Percentiles rank a stretch among this genome's conserved stretches.
phyloP scores from a whole-genome alignment of 2,888 invertebrate genomes.

The Allophyes oxyacanthae region DNA sequence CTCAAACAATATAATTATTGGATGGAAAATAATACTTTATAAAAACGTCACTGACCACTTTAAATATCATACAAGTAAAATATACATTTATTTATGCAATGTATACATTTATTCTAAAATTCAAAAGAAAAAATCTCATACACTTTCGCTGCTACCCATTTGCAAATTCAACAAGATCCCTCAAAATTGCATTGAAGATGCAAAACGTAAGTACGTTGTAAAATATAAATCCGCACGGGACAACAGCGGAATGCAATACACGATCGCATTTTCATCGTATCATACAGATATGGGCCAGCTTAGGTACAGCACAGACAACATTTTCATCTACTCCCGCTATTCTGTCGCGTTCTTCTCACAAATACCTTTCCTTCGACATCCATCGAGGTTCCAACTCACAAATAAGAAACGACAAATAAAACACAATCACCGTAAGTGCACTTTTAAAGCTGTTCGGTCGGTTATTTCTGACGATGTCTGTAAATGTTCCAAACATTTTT shows the following conservation, averaged over 20 bases:
- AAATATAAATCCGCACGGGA: conserved; percentile 47
- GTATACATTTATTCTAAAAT: conserved; percentile 10
- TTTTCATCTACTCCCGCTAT: conserved; percentile 36
- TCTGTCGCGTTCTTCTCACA: conserved; percentile 34
- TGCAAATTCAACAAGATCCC: conserved; percentile 45
- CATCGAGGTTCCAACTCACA: conserved; percentile 53
- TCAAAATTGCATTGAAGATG: conserved; percentile 53
- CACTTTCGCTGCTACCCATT: conserved; percentile 31
- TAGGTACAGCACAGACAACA: conserved; percentile 25
- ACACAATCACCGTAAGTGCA: conserved; percentile 76
- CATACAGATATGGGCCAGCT: conserved; percentile 34
- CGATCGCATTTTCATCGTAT: conserved; percentile 40
- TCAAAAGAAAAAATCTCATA: conserved; percentile 34
- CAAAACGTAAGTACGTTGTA: conserved; percentile 50
- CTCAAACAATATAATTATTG: no score
- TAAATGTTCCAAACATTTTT: conserved; percentile 61
- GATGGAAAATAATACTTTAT: not conserved
- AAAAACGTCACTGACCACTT: no score
- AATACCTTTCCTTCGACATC: conserved; percentile 53
- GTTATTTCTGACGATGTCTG: conserved; percentile 66
- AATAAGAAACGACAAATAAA: conserved; percentile 65
- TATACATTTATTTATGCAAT: not conserved
- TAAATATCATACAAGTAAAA: no score
- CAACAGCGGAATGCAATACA: conserved; percentile 39
- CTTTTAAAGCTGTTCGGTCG: conserved; percentile 63